A percentile compares a stretch with the other conserved stretches of the same genome.
phyloP scores from a whole-genome alignment of 2,113 vertebrate species.

The Esox niger region DNA sequence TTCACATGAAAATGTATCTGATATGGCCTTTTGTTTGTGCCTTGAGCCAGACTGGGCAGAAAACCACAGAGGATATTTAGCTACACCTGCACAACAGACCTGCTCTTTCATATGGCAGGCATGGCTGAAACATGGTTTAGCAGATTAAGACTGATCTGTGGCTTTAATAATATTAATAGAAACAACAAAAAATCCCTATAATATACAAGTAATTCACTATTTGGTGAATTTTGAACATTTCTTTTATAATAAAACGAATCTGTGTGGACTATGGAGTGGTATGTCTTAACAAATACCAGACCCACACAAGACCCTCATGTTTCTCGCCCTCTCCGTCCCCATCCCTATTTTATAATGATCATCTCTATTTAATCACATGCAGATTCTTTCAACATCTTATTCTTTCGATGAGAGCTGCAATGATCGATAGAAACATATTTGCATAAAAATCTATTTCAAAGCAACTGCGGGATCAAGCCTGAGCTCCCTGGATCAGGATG shows the following conservation, averaged over 20 bases:
- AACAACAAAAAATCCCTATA: no score
- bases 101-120: no score
- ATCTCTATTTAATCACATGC: conserved; percentile 69
- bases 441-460: conserved; percentile 78
- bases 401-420: conserved; percentile 60
- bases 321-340: neutral
- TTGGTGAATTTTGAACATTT: no score
- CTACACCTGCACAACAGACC: neutral
- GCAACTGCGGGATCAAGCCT: conserved; percentile 52
- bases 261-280: no score
- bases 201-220: no score
- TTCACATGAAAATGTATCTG: neutral
- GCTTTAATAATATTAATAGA: no score
- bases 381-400: conserved; percentile 52
- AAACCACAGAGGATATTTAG: neutral
- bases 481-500: conserved; percentile 63
- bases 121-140: no score
- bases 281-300: no score
- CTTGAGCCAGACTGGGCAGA: neutral
- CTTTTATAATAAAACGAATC: no score
- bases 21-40: neutral
- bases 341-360: conserved; percentile 64
- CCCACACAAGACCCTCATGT: no score
- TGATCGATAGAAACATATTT: conserved; percentile 71
- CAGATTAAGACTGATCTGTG: no score